A percentile compares a stretch with the other conserved stretches of the same genome.
Conservation (phyloP, 2,113 vertebrate species). For the Heterotis niloticus region DNA sequence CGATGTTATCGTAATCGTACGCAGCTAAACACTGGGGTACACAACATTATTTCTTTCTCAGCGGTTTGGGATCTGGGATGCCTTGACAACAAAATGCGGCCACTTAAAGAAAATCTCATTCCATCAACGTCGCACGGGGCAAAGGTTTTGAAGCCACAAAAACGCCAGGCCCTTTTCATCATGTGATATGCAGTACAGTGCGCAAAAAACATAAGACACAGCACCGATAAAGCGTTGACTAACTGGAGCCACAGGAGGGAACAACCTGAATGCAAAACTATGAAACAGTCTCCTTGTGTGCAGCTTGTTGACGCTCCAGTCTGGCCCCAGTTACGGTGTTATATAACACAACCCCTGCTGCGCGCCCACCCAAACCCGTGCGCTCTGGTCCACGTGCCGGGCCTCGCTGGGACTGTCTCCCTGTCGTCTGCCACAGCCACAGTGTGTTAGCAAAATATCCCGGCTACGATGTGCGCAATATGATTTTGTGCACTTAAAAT, state of each 20-base stretch:
- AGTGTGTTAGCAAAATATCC: background rate
- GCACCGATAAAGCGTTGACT: background rate
- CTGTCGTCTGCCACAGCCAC: background rate
- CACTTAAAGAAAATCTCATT: background rate
- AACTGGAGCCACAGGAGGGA: background rate
- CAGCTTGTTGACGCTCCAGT: conserved; percentile 32
- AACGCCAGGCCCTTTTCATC: background rate
- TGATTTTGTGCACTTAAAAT: background rate
- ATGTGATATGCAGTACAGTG: background rate
- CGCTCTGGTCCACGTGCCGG: conserved; percentile 30
- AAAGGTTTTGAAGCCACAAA: too few species aligned
- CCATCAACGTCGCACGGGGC: too few species aligned
- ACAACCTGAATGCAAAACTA: background rate
- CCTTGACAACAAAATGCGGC: too few species aligned
- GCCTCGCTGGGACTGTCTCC: conserved; percentile 32
- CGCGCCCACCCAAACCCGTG: background rate
- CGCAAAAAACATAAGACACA: background rate
- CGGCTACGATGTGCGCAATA: conserved; percentile 37
- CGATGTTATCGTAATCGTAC: too few species aligned
- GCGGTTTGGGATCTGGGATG: too few species aligned
- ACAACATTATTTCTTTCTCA: too few species aligned
- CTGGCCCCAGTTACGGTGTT: conserved; percentile 35
- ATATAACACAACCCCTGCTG: conserved; percentile 46
- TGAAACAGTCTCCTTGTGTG: background rate
- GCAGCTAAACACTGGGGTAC: too few species aligned